These are phyloP conservation scores for Rhabditoides inermis DNA, from an alignment of 2,888 invertebrate species.

Conservation along the genomic window DNA sequence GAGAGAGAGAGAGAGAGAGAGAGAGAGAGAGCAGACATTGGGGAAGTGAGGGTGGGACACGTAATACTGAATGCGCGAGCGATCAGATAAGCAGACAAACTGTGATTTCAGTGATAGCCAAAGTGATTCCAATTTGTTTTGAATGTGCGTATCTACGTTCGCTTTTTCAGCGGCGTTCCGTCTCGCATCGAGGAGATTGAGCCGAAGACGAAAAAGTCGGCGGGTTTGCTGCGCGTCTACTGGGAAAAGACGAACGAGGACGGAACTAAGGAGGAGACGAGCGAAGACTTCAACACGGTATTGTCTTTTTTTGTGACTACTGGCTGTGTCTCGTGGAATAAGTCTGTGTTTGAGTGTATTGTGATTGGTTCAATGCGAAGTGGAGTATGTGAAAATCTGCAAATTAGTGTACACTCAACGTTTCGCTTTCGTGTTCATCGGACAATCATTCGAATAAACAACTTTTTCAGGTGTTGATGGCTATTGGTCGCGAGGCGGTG, in stretches of 20 bases:
- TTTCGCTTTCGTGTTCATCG: background rate
- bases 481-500: conserved; percentile 61
- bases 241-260: conserved; percentile 29
- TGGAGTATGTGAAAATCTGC: too few species aligned
- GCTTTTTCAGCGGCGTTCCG: conserved; percentile 29
- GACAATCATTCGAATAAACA: background rate
- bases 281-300: conserved; percentile 60
- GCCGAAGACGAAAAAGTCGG: conserved; percentile 29
- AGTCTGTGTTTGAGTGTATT: too few species aligned
- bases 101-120: background rate
- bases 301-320: conserved; percentile 8
- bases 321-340: too few species aligned
- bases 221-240: conserved; percentile 33
- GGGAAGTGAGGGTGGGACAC: too few species aligned
- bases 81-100: background rate
- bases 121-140: background rate
- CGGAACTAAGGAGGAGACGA: conserved; percentile 46
- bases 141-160: background rate
- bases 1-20: conserved; percentile 53
- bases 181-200: conserved; percentile 36
- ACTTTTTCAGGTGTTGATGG: conserved; percentile 58
- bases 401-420: background rate
- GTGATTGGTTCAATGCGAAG: background rate
- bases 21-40: conserved; percentile 25
- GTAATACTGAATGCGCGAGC: too few species aligned